Evolutionary conservation across 2,888 invertebrate genomes (phyloP).

Genomic region (Plagodis dolabraria): DNA sequence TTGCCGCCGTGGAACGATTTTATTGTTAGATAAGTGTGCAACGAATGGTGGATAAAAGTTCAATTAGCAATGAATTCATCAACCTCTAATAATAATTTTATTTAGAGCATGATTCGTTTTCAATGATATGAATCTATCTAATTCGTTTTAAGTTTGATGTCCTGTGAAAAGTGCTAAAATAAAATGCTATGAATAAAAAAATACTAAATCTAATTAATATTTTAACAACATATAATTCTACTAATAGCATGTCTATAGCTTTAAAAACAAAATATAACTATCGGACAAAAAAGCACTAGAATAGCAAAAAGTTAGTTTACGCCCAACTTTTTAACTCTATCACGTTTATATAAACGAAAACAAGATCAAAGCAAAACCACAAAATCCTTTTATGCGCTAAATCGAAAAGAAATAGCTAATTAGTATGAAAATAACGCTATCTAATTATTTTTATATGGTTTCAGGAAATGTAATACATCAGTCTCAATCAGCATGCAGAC

Average conservation of each 20-base stretch:
- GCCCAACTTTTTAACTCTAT: slow-evolving; percentile 11
- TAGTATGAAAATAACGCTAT: slow-evolving; percentile 18
- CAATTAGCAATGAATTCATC: slow-evolving; percentile 43
- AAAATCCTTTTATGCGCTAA: too few species aligned
- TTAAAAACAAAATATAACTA: slow-evolving; percentile 14
- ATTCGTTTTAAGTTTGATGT: too few species aligned
- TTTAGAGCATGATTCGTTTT: too few species aligned
- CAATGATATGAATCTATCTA: too few species aligned
- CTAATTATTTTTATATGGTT: slow-evolving; percentile 33
- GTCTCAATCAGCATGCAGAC: slow-evolving; percentile 59
- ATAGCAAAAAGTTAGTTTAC: slow-evolving; percentile 12
- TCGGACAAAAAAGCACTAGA: slow-evolving; percentile 9
- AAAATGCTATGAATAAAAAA: too few species aligned
- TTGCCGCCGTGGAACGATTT: slow-evolving; percentile 48
- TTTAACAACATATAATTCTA: neutral
- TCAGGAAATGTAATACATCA: slow-evolving; percentile 37
- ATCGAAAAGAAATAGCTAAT: neutral
- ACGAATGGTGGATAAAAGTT: slow-evolving; percentile 34
- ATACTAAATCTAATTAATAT: too few species aligned
- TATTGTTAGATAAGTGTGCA: slow-evolving; percentile 46
- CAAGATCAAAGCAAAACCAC: slow-evolving; percentile 33
- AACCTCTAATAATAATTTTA: slow-evolving; percentile 7
- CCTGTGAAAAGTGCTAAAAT: too few species aligned
- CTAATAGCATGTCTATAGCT: slow-evolving; percentile 1
- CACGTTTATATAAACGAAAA: slow-evolving; percentile 22